Base-by-base conservation (phyloP, 2,888 invertebrate species). In the Odontocolon sp. region DNA sequence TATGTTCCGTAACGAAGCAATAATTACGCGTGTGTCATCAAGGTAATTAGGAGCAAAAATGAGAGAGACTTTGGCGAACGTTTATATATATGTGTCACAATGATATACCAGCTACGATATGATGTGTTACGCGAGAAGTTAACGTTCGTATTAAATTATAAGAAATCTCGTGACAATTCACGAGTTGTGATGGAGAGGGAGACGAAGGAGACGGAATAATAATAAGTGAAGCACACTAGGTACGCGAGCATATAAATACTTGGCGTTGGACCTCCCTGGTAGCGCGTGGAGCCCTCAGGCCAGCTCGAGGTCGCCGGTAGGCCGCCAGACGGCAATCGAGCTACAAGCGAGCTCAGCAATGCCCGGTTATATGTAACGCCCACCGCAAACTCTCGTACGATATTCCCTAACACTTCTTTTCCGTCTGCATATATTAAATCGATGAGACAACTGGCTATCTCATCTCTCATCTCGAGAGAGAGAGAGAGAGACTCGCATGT, bases 311-410 rank as follows among this genome's bases (percentile, higher is more conserved):
- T 71, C 76, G 54, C 54, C 61, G 76, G 71, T 61, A 76, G 71
- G 76, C 71, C 61, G 66, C 45, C 52, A 70, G 75, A 59, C 47
- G 54, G 50, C 67, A 52, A 70, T 66, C 59, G 45, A 70, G 70
- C 59, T 45, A 66, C 59, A 40, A 52, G 40, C 33, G 50, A 52
- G 28, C n/a, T 11, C 31, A 16, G 54, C 26, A 59, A 66, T 76
- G 45, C 67, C 72, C 72, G 67, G 76, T 81, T 82, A 57, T 77
- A 80, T 81, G 79, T 80, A 76, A 81, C 78, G 72, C 80, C 79
- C 73, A 79, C 76, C 36, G 64, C 70, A 70, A 66, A 73, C 42
- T 26, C 36, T 67, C 69, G 57, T 68, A 72, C 61, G 42, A 66
- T 50, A 66, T 73, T 50, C 45, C 45, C 59, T 45, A 50, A 70